Evolutionary conservation across 2,888 invertebrate genomes (phyloP), one percentile per base, ranked within the genome.

Genomic region (Hoplodrina blanda): DNA sequence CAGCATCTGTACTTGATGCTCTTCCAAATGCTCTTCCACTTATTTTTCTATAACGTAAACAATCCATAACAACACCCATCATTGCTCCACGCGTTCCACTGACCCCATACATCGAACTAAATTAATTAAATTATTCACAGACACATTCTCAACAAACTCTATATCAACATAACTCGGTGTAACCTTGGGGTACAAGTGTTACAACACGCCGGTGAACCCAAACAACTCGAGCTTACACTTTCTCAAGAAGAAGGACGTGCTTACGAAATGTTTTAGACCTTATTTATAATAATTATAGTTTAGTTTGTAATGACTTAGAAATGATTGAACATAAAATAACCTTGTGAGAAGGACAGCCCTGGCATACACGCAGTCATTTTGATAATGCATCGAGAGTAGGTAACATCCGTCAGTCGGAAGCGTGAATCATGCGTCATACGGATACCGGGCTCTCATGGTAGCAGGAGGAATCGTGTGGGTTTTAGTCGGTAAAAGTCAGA

Each of bases 101-200:
- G 30, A n/a, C 52, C 19, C 74, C 50, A 62, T 13, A 54, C 37
- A 19, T 46, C 50, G 54, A 54, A 33, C 17, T 6, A 37, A 33
- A 60, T 17, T 57, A 55, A 50, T 54, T 54, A 30, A 59, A 62
- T 62, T 41, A 59, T 69, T 54, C 50, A 56, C 49, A 54, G 61
- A 30, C 10, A 30, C 20, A 55, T 49, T 62, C 33, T n/a, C 41
- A 54, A 52, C 54, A 37, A 59, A 19, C 46, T 33, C 50, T 54
- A 53, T 20, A 63, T n/a, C 25, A 37, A 54, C 61, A 57, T 33
- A 66, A 53, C 20, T 53, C 19, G 15, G 11, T 11, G 44, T 44
- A 59, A 69, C 81, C 84, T 84, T 74, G 84, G 17, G 4, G 46
- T 52, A 19, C 56, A 30, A 41, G 25, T 10, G 54, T 78, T 49